Conservation (phyloP, 2,797 vertebrate species). For the Hafferia zeledoni region DNA sequence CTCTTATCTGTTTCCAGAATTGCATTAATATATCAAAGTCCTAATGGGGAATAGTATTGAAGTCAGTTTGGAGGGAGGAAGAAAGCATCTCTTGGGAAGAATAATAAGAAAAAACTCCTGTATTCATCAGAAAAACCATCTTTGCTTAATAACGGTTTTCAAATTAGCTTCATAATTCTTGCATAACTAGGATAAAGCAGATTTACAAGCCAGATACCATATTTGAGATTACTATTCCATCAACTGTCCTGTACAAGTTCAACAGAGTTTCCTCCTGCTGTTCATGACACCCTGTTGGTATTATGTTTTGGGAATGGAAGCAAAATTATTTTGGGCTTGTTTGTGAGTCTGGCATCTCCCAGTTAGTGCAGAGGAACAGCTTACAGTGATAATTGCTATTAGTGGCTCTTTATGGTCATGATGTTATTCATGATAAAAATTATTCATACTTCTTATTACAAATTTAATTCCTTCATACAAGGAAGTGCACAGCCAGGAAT, state of each 20-base stretch:
- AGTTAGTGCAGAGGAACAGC: background rate
- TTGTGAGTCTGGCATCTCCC: background rate
- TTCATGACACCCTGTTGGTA: background rate
- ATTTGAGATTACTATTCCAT: background rate
- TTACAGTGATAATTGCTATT: background rate
- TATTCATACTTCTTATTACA: background rate
- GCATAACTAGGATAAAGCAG: background rate
- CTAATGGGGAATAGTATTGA: background rate
- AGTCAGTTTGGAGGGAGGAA: background rate
- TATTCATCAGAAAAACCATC: background rate
- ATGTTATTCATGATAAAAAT: background rate
- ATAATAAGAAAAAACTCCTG: background rate
- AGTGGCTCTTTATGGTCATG: background rate
- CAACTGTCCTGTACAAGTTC: background rate
- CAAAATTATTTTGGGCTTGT: background rate
- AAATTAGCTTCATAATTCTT: background rate
- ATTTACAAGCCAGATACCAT: background rate
- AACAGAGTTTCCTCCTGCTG: constrained; percentile 24
- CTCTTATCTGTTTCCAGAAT: background rate
- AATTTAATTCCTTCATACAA: background rate
- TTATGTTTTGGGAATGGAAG: background rate
- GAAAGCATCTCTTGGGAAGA: background rate
- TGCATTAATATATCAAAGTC: background rate
- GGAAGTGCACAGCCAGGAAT: background rate
- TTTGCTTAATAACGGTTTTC: background rate